Evolutionary conservation across 1,140 invertebrate species (phyloP), one percentile per base, ranked within the genome.

Genomic region (Drosophila mauritiana): DNA sequence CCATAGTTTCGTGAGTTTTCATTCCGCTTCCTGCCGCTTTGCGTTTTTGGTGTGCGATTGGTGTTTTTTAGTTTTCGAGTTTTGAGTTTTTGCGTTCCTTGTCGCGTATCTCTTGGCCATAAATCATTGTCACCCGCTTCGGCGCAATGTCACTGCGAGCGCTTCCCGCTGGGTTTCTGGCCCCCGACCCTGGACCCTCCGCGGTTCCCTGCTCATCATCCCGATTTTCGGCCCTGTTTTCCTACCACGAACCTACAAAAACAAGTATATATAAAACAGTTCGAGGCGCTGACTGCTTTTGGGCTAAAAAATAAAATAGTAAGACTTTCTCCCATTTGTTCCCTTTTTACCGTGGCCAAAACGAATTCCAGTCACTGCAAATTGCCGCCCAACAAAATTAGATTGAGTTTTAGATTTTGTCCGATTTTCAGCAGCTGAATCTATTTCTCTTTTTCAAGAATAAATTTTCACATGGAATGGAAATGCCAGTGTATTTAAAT

Each of bases 61-160:
- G 62, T 65, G 51, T 51, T 76, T 51, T 49, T 68, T 79, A 34
- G 49, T 80, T 70, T 83, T 55, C 51, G 58, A 65, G 39, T 84
- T 80, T 55, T 45, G 69, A 56, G 69, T 80, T 84, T 84, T 90
- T 90, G 82, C 81, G 63, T 90, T 90, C 54, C 72, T 90, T 90
- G 89, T 91, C 84, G 89, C 76, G 76, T 91, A 91, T 91, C 89
- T 91, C 84, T 78, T 91, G 80, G 89, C 84, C 79, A 91, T 91
- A 91, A 91, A 91, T 91, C 89, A 91, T 91, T 91, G 89, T 91
- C 89, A 91, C 89, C 89, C 89, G 84, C 84, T 91, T 75, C 73
- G 73, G 84, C 80, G 89, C 80, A 91, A 90, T 91, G 89, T 91
- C 89, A 91, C 79, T 91, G 84, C 74, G 81, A 89, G 81, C 63